A percentile compares a stretch with the other conserved stretches of the same genome.
Evolutionary conservation across 35 echinoderm and acorn worm species (phyloP).

Genomic region (Chiridota heheva): DNA sequence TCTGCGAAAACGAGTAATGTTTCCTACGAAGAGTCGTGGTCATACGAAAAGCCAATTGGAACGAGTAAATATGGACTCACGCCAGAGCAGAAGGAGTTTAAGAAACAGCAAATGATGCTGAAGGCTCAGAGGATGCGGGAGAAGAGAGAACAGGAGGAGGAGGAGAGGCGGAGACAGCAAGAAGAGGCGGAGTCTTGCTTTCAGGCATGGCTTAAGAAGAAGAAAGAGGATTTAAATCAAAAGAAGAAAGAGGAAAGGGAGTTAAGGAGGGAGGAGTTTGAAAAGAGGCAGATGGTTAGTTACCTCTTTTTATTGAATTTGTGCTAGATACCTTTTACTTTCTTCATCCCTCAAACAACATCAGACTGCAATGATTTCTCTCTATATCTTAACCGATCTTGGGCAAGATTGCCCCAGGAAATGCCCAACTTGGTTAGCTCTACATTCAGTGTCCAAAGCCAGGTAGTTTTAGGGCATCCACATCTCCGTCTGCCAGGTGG

Average conservation of each 20-base stretch:
- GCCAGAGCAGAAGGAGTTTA: conserved; percentile 78
- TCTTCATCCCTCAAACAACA: too few relatives aligned
- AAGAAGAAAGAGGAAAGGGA: conserved; percentile 56
- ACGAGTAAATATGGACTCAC: conserved; percentile 76
- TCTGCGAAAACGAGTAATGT: conserved; percentile 61
- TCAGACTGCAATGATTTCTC: too few relatives aligned
- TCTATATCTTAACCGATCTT: too few relatives aligned
- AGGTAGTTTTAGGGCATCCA: too few relatives aligned
- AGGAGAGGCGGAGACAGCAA: conserved; percentile 58
- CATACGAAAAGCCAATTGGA: conserved; percentile 21
- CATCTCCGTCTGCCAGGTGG: too few relatives aligned
- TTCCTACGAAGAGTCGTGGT: neutral
- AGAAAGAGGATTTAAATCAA: conserved; percentile 50
- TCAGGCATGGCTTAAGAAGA: conserved; percentile 82
- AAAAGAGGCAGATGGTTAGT: conserved; percentile 31
- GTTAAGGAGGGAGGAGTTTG: conserved; percentile 48
- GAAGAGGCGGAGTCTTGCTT: conserved; percentile 69
- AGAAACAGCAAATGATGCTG: conserved; percentile 50
- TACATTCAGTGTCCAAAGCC: too few relatives aligned
- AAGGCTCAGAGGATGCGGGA: conserved; percentile 56
- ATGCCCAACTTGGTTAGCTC: too few relatives aligned
- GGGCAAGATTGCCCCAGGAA: too few relatives aligned
- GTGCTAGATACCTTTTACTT: too few relatives aligned
- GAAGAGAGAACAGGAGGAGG: conserved; percentile 53
- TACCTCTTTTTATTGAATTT: too few relatives aligned